Base-by-base conservation (phyloP, 2,113 vertebrate genomes). In the Prochilodus magdalenae region DNA sequence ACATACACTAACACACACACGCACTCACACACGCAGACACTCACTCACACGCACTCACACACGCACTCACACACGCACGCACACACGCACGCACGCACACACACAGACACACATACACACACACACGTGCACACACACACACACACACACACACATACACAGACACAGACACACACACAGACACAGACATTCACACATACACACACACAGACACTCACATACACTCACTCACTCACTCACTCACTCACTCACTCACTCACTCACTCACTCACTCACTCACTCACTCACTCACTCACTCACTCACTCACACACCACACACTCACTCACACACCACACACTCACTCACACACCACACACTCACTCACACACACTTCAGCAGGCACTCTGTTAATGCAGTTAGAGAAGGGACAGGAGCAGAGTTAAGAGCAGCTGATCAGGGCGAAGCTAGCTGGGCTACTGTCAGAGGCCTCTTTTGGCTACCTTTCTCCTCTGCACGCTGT, bases 401-500 rank as follows among this genome's bases (percentile, higher is more conserved):
- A 72, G 62, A 30, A 33, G 44, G 13, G 33, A 33, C 2, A 30
- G 24, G 59, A 59, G 36, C 73, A 60, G 49, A 69, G 47, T 16
- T 8, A 33, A 63, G 27, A 63, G 67, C 53, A 51, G 13, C 24
- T 30, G 27, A 59, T 59, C 10, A 49, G 1, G 10, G 30, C 49
- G 67, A 22, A 30, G 15, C 33, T 24, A 55, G 36, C 2, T 65
- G 51, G 24, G 33, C 22, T 47, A 27, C 33, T 24, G 29, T 14
- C 27, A 60, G 0, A 77, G 57, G 73, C 80, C 2, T 16, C 60
- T 11, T 15, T 53, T 11, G 6, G 44, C 65, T 96, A 99, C 98
- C 97, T 97, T 95, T 97, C 27, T 98, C 96, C 87, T 96, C 95
- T 88, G 94, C 93, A 95, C 96, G 88, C 88, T 96, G 94, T 83